A percentile compares a stretch with the other conserved stretches of the same genome.
phyloP scores from a whole-genome alignment of 2,113 vertebrate species.

The Odontophorus gujanensis region DNA sequence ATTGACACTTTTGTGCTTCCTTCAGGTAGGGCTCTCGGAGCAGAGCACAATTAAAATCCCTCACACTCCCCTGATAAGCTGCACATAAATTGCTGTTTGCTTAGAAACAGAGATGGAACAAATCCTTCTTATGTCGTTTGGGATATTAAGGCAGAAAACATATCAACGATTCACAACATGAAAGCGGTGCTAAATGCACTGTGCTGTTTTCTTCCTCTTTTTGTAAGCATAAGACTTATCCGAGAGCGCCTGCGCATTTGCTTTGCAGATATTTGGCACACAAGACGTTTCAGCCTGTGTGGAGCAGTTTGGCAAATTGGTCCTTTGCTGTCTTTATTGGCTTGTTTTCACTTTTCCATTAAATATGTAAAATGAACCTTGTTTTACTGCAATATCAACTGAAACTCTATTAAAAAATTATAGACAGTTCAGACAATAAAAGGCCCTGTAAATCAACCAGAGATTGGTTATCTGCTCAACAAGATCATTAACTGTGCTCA shows the following conservation, averaged over 20 bases:
- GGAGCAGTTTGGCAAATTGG: conserved; percentile 36
- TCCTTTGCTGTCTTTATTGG: conserved; percentile 49
- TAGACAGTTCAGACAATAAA: conserved; percentile 64
- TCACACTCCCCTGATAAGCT: fast-evolving
- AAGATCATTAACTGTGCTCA: conserved; percentile 54
- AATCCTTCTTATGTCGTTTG: neutral
- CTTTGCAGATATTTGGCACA: neutral
- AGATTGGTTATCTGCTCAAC: conserved; percentile 64
- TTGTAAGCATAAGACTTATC: neutral
- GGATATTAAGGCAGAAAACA: neutral
- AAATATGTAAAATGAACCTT: conserved; percentile 58
- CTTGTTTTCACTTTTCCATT: conserved; percentile 64
- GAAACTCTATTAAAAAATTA: conserved; percentile 61
- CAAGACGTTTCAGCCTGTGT: neutral
- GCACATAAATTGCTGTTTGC: neutral
- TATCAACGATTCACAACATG: neutral
- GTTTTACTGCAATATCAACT: conserved; percentile 50
- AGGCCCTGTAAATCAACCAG: conserved; percentile 62
- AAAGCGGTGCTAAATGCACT: neutral
- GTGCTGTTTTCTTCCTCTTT: neutral
- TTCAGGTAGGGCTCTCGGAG: neutral
- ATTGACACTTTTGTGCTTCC: neutral
- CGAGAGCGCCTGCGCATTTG: neutral
- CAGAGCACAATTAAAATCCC: conserved; percentile 18
- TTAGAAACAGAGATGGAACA: neutral